These are phyloP conservation scores for Ips nitidus DNA, from an alignment of 1,140 invertebrate genomes.

Conservation along the genomic window DNA sequence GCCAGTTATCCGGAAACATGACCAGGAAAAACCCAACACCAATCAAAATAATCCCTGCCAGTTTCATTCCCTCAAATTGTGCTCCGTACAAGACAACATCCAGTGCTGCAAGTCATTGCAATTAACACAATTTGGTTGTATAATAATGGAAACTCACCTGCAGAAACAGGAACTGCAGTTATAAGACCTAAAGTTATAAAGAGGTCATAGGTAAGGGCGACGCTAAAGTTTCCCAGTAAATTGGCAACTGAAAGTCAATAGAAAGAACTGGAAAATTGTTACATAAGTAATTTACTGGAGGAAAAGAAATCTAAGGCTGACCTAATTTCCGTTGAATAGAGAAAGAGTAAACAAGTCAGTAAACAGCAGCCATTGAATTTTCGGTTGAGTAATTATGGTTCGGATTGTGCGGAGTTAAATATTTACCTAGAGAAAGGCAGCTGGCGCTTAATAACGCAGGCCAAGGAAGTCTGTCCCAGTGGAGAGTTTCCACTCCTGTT, in stretches of 20 bases:
- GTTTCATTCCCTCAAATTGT: constrained; percentile 89
- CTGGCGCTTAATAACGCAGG: constrained; percentile 74
- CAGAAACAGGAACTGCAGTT: constrained; percentile 88
- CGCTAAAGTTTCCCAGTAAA: constrained; percentile 87
- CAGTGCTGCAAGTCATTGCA: constrained; percentile 58
- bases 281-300: background rate
- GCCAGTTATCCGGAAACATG: constrained; percentile 95
- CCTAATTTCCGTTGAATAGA: background rate
- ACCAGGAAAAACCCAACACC: constrained; percentile 89
- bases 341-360: no score
- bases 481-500: constrained; percentile 77
- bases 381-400: no score
- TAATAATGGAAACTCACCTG: constrained; percentile 63
- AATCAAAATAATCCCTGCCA: constrained; percentile 89
- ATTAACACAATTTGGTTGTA: no score
- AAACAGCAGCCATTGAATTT: no score
- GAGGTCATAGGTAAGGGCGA: constrained; percentile 87
- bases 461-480: constrained; percentile 80
- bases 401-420: no score
- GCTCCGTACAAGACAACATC: constrained; percentile 84
- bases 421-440: constrained; percentile 71
- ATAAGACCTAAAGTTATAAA: constrained; percentile 91
- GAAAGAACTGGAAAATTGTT: background rate
- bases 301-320: background rate
- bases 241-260: constrained; percentile 75